Evolutionary conservation across 2,888 invertebrate genomes (phyloP), one percentile per base, ranked within the genome.

Genomic region (Ferdinandea cuprea): DNA sequence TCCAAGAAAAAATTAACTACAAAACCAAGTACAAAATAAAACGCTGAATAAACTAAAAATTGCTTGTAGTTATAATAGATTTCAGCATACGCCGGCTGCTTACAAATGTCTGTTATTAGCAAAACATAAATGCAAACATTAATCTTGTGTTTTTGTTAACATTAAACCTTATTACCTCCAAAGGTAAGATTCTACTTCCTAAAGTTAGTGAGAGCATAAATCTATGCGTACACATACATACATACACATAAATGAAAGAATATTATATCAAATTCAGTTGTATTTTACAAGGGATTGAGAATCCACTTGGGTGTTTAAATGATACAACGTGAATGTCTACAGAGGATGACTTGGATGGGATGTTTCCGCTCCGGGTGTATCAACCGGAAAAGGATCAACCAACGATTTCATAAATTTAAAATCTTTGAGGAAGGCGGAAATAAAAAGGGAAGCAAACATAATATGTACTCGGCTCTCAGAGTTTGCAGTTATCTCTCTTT

Each of bases 371-470:
- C 66, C 59, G 83, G 83, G 72, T 83, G 77, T 83, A 74, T 81
- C 72, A 61, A 54, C 72, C 83, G 83, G 83, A 83, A 83, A 83
- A 72, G 72, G 83, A 83, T 83, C 83, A 83, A 83, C 78, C 72
- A 68, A 78, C 68, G 61, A 68, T 72, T 72, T 72, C 37, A 77
- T 65, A 78, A 68, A 83, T 83, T 68, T 72, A 46, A 77, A 68
- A 83, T 78, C 61, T 68, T 68, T 78, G 61, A 78, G 59, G 66
- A 76, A 81, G 52, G 17, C 77, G 77, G 78, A 78, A 68, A 72
- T 35, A 63, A 78, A 68, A 46, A 66, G 56, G 72, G 69, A 83
- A 72, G 68, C 66, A 83, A 83, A 72, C 66, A 83, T 61, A 63
- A 77, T 78, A n/a, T n/a, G n/a, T n/a, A 58, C 61, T 44, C 42